These are phyloP conservation scores for Meriones psammophilus DNA, from an alignment of 2,797 vertebrate genomes.

Conservation along the genomic window DNA sequence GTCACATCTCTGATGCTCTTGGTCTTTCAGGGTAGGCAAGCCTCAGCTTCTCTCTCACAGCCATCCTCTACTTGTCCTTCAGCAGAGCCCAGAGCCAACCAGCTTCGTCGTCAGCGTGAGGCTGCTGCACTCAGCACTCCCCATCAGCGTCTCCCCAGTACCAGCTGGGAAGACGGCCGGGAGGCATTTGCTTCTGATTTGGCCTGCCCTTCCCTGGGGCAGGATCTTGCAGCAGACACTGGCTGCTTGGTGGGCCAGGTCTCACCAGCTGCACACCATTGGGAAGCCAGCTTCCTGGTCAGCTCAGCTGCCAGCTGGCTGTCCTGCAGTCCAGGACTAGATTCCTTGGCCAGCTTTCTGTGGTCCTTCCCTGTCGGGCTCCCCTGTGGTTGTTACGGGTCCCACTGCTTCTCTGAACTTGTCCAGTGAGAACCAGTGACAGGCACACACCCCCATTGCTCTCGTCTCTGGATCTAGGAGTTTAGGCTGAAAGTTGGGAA, in stretches of 20 bases:
- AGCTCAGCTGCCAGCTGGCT: slow-evolving; percentile 18
- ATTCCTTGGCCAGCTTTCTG: background rate
- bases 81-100: background rate
- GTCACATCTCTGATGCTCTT: fast-evolving
- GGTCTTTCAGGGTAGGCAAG: background rate
- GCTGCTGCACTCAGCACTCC: fast-evolving
- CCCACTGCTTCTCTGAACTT: background rate
- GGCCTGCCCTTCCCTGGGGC: background rate
- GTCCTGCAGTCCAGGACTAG: background rate
- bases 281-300: background rate
- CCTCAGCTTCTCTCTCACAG: background rate
- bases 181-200: fast-evolving
- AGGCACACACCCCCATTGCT: fast-evolving
- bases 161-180: background rate
- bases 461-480: background rate
- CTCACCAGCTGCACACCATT: background rate
- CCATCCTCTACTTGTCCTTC: background rate
- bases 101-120: fast-evolving
- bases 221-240: background rate
- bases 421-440: background rate
- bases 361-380: background rate
- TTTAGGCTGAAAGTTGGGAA: background rate
- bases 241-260: fast-evolving
- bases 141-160: background rate
- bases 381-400: background rate